Evolutionary conservation across 2,797 vertebrate genomes (phyloP).

Genomic region (Serranus cabrilla): DNA sequence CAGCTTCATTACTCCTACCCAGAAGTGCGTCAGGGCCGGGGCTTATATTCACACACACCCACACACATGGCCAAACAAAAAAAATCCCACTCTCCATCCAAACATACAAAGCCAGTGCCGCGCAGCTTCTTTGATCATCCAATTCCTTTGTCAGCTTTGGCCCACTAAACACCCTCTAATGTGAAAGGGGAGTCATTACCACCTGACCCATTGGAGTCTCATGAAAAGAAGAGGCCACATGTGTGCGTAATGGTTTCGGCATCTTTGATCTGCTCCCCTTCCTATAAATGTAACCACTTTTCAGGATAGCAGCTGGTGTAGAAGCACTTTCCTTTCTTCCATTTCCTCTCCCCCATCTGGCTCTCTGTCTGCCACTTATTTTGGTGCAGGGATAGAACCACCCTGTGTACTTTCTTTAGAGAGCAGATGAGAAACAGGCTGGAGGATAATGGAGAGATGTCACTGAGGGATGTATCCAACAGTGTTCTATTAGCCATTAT

Average conservation of each 20-base stretch:
- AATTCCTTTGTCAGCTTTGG: conserved; percentile 60
- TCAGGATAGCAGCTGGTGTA: conserved; percentile 77
- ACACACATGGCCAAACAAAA: conserved; percentile 40
- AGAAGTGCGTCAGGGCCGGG: background rate
- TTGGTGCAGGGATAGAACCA: conserved; percentile 57
- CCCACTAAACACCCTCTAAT: conserved; percentile 68
- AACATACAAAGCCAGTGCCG: conserved; percentile 41
- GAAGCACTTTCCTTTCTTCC: conserved; percentile 74
- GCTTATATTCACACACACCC: conserved; percentile 36
- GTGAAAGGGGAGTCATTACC: conserved; percentile 71
- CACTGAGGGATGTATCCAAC: conserved; percentile 61
- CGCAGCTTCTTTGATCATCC: conserved; percentile 66
- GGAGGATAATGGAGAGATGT: conserved; percentile 74
- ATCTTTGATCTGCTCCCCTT: conserved; percentile 72
- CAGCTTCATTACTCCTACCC: conserved; percentile 13
- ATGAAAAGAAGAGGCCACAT: conserved; percentile 68
- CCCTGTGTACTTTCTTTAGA: conserved; percentile 65
- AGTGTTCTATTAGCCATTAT: conserved; percentile 58
- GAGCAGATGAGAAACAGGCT: conserved; percentile 56
- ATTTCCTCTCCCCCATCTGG: conserved; percentile 78
- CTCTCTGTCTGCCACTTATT: conserved; percentile 72
- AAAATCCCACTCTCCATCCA: conserved; percentile 30
- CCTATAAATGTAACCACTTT: conserved; percentile 77
- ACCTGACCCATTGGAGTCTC: conserved; percentile 70
- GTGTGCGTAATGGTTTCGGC: conserved; percentile 67